phyloP scores from a whole-genome alignment of 1,140 invertebrate genomes.

The Carcinoscorpius rotundicauda region DNA sequence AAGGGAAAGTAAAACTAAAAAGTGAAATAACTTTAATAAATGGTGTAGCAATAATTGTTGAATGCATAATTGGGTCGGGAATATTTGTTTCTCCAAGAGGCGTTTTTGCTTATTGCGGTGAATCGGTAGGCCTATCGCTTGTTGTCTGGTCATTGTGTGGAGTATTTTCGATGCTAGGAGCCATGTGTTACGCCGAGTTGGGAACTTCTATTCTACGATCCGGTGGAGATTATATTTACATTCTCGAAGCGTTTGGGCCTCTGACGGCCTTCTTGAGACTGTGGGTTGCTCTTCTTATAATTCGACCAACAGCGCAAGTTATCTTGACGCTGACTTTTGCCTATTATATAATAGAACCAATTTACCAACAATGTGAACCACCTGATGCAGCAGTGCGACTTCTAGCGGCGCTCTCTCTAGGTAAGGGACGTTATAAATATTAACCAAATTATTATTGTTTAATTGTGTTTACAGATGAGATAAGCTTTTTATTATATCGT shows the following conservation, averaged over 20 bases:
- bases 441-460: too few species aligned
- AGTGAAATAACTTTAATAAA: conserved; percentile 77
- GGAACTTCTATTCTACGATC: conserved; percentile 71
- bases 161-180: conserved; percentile 74
- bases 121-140: conserved; percentile 74
- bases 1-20: conserved; percentile 41
- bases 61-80: conserved; percentile 77
- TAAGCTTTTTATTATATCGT: too few species aligned
- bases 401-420: conserved; percentile 26
- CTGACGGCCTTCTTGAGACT: conserved; percentile 86
- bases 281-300: conserved; percentile 81
- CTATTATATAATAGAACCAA: conserved; percentile 83
- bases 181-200: conserved; percentile 92
- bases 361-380: conserved; percentile 49
- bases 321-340: conserved; percentile 94
- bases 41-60: conserved; percentile 82
- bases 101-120: conserved; percentile 66
- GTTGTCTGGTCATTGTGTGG: conserved; percentile 86
- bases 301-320: conserved; percentile 88
- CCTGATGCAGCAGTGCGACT: conserved; percentile 26
- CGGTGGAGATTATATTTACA: conserved; percentile 96
- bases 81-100: conserved; percentile 96
- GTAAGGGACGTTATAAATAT: conserved; percentile 17
- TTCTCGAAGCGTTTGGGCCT: conserved; percentile 76
- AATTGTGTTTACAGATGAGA: too few species aligned